Conservation (phyloP, 2,113 vertebrate genomes). For the Drymodes brunneopygia region DNA sequence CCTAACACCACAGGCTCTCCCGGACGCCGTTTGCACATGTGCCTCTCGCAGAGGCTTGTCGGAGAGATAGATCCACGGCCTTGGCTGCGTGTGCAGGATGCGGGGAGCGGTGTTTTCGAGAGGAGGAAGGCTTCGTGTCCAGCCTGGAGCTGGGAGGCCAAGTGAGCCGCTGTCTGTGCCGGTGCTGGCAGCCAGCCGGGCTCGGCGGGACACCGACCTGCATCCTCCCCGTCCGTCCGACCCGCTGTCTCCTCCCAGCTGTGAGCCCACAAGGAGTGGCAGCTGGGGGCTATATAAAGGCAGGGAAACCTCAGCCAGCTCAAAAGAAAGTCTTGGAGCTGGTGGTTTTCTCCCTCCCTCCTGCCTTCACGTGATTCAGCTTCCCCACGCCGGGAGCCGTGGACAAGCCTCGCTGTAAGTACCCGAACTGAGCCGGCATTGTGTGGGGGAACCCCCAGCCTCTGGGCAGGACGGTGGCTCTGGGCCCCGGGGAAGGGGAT, state of each 20-base stretch:
- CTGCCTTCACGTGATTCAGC: constrained; percentile 25
- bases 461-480: background rate
- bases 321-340: constrained; percentile 12
- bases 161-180: background rate
- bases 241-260: constrained; percentile 60
- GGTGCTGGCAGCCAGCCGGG: background rate
- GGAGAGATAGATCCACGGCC: background rate
- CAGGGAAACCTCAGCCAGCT: constrained; percentile 11
- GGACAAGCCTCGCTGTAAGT: constrained; percentile 29
- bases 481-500: background rate
- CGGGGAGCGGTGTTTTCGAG: accelerated
- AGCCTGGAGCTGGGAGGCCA: background rate
- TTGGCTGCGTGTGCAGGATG: accelerated
- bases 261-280: constrained; percentile 40
- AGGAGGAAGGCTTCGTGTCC: background rate
- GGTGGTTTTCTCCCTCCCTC: background rate
- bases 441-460: background rate
- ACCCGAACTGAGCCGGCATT: background rate
- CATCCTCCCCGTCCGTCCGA: constrained; percentile 21
- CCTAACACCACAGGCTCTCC: accelerated
- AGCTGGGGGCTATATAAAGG: constrained; percentile 48
- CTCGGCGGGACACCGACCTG: background rate
- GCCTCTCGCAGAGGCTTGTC: accelerated
- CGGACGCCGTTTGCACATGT: accelerated
- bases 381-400: background rate